These are phyloP conservation scores for Cyprinodon tularosa DNA, from an alignment of 2,113 vertebrate species.

Conservation along the genomic window DNA sequence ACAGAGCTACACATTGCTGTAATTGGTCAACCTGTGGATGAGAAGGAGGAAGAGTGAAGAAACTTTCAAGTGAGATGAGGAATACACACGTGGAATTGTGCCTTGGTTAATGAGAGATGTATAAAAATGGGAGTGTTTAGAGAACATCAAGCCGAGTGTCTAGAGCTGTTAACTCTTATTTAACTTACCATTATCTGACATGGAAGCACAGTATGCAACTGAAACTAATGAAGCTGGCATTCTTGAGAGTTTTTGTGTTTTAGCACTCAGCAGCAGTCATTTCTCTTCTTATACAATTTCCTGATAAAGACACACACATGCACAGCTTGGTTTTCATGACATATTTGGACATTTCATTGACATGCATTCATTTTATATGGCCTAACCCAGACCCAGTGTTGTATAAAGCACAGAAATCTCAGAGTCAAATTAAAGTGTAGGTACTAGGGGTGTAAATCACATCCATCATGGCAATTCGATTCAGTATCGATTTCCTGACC, in stretches of 20 bases:
- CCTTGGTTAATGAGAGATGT: no score
- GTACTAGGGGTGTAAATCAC: no score
- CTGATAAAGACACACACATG: not conserved
- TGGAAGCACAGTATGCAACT: constrained; percentile 23
- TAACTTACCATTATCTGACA: constrained; percentile 34
- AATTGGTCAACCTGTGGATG: constrained; percentile 46
- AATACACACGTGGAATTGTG: constrained; percentile 19
- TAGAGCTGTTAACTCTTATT: constrained; percentile 30
- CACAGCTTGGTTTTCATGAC: no score
- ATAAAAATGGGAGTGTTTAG: constrained; percentile 22
- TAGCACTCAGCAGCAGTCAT: not conserved
- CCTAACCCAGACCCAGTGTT: no score
- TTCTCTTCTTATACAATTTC: not conserved
- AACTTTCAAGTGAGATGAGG: constrained; percentile 22
- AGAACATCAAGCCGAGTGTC: constrained; percentile 39
- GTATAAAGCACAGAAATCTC: no score
- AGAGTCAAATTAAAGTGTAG: no score
- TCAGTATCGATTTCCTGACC: no score
- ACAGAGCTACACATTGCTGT: constrained; percentile 71
- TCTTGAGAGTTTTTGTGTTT: constrained; percentile 2
- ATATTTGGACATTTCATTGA: no score
- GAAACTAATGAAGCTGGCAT: constrained; percentile 17
- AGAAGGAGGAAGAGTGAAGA: not conserved
- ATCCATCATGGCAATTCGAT: no score
- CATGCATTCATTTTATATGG: no score